Base-by-base conservation (phyloP, 2,113 vertebrate species). In the Myotis lucifugus region DNA sequence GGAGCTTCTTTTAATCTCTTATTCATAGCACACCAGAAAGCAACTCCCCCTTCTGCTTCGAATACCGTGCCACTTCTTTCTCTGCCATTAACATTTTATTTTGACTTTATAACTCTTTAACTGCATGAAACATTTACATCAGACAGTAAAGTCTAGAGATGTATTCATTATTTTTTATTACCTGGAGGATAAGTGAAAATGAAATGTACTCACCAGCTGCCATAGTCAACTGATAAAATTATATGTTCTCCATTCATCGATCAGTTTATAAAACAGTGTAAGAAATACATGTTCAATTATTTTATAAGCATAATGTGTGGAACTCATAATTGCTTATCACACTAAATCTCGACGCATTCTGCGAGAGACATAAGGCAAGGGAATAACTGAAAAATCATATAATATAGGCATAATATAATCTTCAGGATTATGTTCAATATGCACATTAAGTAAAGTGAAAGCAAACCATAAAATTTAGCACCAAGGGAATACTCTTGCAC, bases 91-190 rank as follows among this genome's bases (percentile, higher is more conserved):
- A 94, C 93, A 93, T 96, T 97, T 96, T 90, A 96, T 96, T 95
- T 95, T 97, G 70, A 97, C 96, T 95, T 97, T 95, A 97, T 89
- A 95, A 93, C 97, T 97, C 92, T 95, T 97, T 95, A 97, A 97
- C 92, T 91, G 88, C 89, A 34, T 94, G 95, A 92, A 97, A 91
- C 94, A 97, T 97, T 97, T 97, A 97, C 94, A 89, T 96, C 96
- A 95, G 89, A 97, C 79, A 95, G 83, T 97, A 96, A 97, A 97
- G 96, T 88, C 95, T 89, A 94, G 95, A 91, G 95, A 97, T 95
- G 66, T 94, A 91, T 93, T 95, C 97, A 97, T 97, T 97, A 97
- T 93, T 96, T 97, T 97, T 97, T 97, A 97, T 96, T 95, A 91
- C 88, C 59, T 96, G 82, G 72, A 91, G 61, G 52, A 95, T 97